phyloP scores from a whole-genome alignment of 2,113 vertebrate genomes.

The Nesogale talazaci region DNA sequence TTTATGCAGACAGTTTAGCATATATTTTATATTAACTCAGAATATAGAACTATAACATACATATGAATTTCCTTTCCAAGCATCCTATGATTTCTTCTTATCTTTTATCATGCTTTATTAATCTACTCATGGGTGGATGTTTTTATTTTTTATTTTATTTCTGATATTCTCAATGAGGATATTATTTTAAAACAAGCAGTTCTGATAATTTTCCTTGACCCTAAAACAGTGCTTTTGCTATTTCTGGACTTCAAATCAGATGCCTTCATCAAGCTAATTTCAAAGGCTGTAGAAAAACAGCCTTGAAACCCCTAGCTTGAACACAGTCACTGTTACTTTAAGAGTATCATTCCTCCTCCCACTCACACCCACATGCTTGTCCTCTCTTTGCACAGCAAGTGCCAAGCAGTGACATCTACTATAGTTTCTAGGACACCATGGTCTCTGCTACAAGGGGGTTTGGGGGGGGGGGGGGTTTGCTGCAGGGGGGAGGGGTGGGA shows the following conservation, averaged over 20 bases:
- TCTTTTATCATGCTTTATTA: slow-evolving; percentile 18
- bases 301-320: background rate
- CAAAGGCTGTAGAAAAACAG: slow-evolving; percentile 50
- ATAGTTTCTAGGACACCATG: slow-evolving; percentile 87
- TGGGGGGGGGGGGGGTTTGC: slow-evolving; percentile 48
- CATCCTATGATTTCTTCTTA: background rate
- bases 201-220: background rate
- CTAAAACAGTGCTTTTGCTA: slow-evolving; percentile 48
- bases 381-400: slow-evolving; percentile 85
- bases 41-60: slow-evolving; percentile 32
- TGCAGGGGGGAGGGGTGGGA: slow-evolving; percentile 36
- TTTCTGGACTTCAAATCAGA: slow-evolving; percentile 72
- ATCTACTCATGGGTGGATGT: background rate
- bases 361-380: slow-evolving; percentile 86
- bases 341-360: slow-evolving; percentile 78
- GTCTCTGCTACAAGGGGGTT: slow-evolving; percentile 75
- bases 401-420: slow-evolving; percentile 91
- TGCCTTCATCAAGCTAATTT: slow-evolving; percentile 52
- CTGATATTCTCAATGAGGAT: slow-evolving; percentile 67
- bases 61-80: slow-evolving; percentile 40
- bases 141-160: slow-evolving; percentile 8
- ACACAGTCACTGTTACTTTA: slow-evolving; percentile 81
- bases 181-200: slow-evolving; percentile 56
- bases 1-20: background rate
- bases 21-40: slow-evolving; percentile 48